Evolutionary conservation across 2,888 invertebrate genomes (phyloP), one percentile per base, ranked within the genome.

Genomic region (Habroteleia sp.): DNA sequence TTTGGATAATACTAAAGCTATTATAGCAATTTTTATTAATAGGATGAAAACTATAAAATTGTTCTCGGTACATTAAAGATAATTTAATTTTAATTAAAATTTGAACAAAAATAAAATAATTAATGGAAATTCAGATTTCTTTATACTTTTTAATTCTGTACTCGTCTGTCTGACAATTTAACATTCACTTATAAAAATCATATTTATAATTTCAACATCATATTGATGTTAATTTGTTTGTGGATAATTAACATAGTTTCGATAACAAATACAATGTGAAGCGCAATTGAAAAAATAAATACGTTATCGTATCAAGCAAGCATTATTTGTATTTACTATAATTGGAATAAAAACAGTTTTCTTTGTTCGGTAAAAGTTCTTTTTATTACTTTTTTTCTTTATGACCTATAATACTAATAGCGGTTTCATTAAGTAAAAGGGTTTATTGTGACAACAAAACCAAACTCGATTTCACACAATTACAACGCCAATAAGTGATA

Each of bases 351-450:
- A 27, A 63, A 41, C 31, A 33, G 42, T 33, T 31, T 62, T 41
- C 33, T 23, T 14, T 4, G 39, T 23, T 23, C 33, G 39, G 46
- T 52, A 44, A 60, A 48, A 63, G 41, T 52, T 65, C 46, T 14
- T 50, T 48, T 62, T 39, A 63, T 50, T 50, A 20, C 50, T 48
- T 25, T 41, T 46, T 39, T 44, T 46, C 33, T 66, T 54, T 44
- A 56, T 37, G 54, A 35, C 46, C 66, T 37, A 46, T 66, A 54
- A 66, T 29, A 54, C 29, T 66, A 66, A 66, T 66, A 31, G 29
- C 44, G 37, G 56, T n/a, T 54, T 35, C 20, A 20, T 3, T 13
- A 31, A 46, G 13, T 44, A 52, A 39, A 42, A 42, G 48, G 62
- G 58, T 35, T 60, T 7, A 35, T 41, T 23, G 27, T 11, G 8